These are phyloP conservation scores for Talpa occidentalis DNA, from an alignment of 2,113 vertebrate genomes.

Conservation along the genomic window DNA sequence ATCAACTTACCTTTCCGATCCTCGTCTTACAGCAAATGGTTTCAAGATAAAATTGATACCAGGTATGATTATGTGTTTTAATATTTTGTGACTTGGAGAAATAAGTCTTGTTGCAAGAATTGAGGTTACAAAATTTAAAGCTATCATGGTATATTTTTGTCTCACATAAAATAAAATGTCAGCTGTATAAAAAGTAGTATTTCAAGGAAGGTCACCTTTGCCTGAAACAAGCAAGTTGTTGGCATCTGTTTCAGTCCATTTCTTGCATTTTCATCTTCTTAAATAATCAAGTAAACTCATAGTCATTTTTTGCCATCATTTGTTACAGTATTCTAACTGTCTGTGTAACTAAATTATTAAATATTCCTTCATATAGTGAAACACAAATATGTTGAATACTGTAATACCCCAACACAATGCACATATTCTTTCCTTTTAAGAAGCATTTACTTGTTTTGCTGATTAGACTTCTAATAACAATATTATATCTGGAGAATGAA, in stretches of 20 bases:
- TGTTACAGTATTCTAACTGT: neutral
- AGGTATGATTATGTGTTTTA: slow-evolving; percentile 87
- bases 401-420: neutral
- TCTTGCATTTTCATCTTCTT: slow-evolving; percentile 51
- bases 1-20: slow-evolving; percentile 89
- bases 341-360: slow-evolving; percentile 21
- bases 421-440: neutral
- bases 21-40: slow-evolving; percentile 94
- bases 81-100: slow-evolving; percentile 52
- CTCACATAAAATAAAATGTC: neutral
- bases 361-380: neutral
- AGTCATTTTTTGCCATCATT: neutral
- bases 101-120: slow-evolving; percentile 28
- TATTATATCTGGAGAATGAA: neutral
- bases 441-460: neutral
- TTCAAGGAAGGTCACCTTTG: neutral
- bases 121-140: slow-evolving; percentile 6
- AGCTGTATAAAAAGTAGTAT: neutral
- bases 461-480: neutral
- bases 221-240: neutral
- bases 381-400: neutral
- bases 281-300: neutral
- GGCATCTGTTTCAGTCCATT: neutral
- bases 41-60: slow-evolving; percentile 93
- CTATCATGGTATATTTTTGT: neutral